A percentile compares a stretch with the other conserved stretches of the same genome.
phyloP scores from a whole-genome alignment of 2,888 invertebrate genomes.

The Meliscaeva auricollis region DNA sequence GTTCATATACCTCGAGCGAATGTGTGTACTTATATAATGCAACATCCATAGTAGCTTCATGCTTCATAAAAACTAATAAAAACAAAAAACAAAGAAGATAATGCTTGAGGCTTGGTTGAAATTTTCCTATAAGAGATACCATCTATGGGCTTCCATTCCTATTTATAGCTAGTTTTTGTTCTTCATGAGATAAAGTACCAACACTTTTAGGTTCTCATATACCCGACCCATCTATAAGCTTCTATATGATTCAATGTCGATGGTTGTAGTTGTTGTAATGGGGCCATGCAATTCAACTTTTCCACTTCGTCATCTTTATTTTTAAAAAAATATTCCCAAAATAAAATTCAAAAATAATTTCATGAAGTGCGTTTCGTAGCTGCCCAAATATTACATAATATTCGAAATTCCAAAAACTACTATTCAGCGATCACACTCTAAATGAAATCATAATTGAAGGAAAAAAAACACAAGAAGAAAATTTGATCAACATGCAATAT shows the following conservation, averaged over 20 bases:
- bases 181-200: slow-evolving; percentile 10
- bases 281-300: slow-evolving; percentile 8
- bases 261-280: background rate
- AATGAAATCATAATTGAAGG: slow-evolving; percentile 43
- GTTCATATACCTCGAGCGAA: slow-evolving; percentile 54
- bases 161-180: slow-evolving; percentile 27
- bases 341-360: slow-evolving; percentile 24
- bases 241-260: slow-evolving; percentile 26
- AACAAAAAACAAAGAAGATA: slow-evolving; percentile 23
- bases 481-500: slow-evolving; percentile 13
- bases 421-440: slow-evolving; percentile 21
- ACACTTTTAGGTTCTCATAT: slow-evolving; percentile 13
- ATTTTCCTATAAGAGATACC: background rate
- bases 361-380: background rate
- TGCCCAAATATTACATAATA: no score
- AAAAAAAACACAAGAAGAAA: slow-evolving; percentile 26
- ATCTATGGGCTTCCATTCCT: slow-evolving; percentile 6
- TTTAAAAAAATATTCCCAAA: slow-evolving; percentile 8
- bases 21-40: background rate
- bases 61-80: slow-evolving; percentile 41
- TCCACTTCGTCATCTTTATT: slow-evolving; percentile 19
- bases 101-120: background rate
- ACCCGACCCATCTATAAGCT: no score
- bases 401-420: no score
- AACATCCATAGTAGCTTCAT: slow-evolving; percentile 32